A percentile compares a stretch with the other conserved stretches of the same genome.
phyloP scores from a whole-genome alignment of 2,113 vertebrate species.

The Trochalopteron elliotii region DNA sequence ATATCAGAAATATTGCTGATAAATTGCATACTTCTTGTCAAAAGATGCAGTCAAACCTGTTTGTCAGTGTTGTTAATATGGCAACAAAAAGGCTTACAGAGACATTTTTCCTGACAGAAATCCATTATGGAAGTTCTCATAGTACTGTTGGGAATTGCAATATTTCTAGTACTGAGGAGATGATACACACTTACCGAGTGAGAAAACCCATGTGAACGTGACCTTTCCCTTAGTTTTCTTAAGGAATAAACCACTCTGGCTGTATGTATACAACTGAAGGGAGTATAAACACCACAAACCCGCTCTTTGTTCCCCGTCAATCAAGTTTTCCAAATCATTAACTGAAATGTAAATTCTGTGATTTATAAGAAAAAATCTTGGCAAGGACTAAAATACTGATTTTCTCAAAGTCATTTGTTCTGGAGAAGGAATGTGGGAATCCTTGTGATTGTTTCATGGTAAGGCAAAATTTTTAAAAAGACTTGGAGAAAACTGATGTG shows the following conservation, averaged over 20 bases:
- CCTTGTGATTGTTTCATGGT: neutral
- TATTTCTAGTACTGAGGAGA: neutral
- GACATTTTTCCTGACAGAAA: neutral
- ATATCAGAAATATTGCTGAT: neutral
- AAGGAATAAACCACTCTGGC: neutral
- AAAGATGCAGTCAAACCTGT: neutral
- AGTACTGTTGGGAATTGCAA: neutral
- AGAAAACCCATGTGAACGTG: neutral
- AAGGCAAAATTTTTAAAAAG: neutral
- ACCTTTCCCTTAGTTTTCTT: constrained; percentile 27
- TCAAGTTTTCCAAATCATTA: neutral
- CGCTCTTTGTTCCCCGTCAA: neutral
- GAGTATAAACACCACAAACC: neutral
- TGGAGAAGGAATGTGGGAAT: neutral
- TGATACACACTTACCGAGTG: neutral
- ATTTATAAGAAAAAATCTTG: neutral
- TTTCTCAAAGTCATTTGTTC: neutral
- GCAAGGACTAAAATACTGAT: neutral
- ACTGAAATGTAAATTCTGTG: neutral
- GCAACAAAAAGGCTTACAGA: neutral
- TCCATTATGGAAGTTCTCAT: neutral
- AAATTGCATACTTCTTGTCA: neutral
- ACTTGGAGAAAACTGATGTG: neutral
- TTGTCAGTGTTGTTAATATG: neutral
- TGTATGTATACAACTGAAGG: neutral